Evolutionary conservation across 2,113 vertebrate genomes (phyloP).

Genomic region (Neopipo cinnamomea): DNA sequence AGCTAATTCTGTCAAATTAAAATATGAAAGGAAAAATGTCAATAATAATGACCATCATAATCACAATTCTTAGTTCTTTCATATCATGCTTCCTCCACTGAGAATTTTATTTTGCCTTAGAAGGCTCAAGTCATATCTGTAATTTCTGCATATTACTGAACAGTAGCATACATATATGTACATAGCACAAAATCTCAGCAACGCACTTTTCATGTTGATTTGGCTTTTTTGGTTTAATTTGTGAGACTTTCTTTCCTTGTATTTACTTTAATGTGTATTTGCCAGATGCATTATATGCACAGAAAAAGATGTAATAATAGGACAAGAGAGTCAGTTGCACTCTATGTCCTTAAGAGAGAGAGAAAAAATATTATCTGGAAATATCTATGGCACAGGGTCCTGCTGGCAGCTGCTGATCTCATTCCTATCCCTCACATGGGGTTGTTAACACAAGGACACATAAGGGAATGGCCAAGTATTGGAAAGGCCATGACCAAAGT

Average conservation of each 20-base stretch:
- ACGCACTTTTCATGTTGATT: background rate
- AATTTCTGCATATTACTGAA: background rate
- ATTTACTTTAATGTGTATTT: background rate
- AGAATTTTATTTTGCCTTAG: background rate
- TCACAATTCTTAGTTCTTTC: background rate
- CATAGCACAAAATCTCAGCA: background rate
- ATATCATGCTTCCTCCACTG: background rate
- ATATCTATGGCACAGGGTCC: background rate
- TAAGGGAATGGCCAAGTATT: background rate
- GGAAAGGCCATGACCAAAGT: background rate
- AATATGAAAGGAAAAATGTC: background rate
- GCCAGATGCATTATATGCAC: background rate
- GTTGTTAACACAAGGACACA: background rate
- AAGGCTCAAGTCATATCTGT: background rate
- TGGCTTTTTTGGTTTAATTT: background rate
- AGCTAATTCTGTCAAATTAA: slow-evolving; percentile 4
- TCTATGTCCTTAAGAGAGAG: background rate
- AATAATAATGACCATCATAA: background rate
- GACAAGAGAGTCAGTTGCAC: background rate
- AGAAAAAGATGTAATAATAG: background rate
- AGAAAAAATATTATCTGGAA: background rate
- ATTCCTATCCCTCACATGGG: background rate
- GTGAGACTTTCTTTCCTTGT: background rate
- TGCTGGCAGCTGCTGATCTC: background rate
- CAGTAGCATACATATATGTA: too few species aligned